A percentile compares a stretch with the other conserved stretches of the same genome.
Evolutionary conservation across 2,113 vertebrate genomes (phyloP).

Genomic region (Scartelaos histophorus): DNA sequence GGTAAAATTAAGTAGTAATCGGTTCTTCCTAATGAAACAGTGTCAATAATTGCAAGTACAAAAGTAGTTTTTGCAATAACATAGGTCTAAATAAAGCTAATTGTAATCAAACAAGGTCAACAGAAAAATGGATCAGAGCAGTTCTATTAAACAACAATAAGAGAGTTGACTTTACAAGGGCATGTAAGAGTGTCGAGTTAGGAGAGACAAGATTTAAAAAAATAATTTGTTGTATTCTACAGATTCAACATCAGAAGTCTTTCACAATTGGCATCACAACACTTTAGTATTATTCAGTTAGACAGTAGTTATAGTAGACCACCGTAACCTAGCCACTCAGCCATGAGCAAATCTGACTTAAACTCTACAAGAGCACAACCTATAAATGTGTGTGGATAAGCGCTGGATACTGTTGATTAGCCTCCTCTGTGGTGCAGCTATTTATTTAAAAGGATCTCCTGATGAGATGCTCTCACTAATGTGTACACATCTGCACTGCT

Average conservation of each 20-base stretch:
- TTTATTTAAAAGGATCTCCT: slow-evolving; percentile 70
- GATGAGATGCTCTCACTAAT: slow-evolving; percentile 58
- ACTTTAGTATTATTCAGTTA: not conserved
- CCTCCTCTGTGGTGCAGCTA: slow-evolving; percentile 51
- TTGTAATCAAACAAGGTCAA: slow-evolving; percentile 44
- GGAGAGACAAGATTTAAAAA: not conserved
- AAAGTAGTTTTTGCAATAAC: slow-evolving; percentile 23
- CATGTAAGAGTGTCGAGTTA: not conserved
- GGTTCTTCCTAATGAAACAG: slow-evolving; percentile 3
- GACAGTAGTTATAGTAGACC: not conserved
- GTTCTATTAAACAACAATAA: slow-evolving; percentile 12
- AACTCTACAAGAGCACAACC: not conserved
- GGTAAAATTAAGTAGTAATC: too few species aligned
- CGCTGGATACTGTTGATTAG: slow-evolving; percentile 59
- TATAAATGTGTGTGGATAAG: slow-evolving; percentile 36
- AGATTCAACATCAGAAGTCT: not conserved
- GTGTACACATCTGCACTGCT: slow-evolving; percentile 68
- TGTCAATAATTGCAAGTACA: not conserved
- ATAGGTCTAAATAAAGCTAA: slow-evolving; percentile 38
- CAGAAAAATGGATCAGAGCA: slow-evolving; percentile 37
- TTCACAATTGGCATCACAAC: not conserved
- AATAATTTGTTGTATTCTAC: not conserved
- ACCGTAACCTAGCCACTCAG: not conserved
- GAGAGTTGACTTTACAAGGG: not conserved
- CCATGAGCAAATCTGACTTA: not conserved